These are phyloP conservation scores for Pollachius pollachius DNA, from an alignment of 2,113 vertebrate genomes.

Conservation along the genomic window DNA sequence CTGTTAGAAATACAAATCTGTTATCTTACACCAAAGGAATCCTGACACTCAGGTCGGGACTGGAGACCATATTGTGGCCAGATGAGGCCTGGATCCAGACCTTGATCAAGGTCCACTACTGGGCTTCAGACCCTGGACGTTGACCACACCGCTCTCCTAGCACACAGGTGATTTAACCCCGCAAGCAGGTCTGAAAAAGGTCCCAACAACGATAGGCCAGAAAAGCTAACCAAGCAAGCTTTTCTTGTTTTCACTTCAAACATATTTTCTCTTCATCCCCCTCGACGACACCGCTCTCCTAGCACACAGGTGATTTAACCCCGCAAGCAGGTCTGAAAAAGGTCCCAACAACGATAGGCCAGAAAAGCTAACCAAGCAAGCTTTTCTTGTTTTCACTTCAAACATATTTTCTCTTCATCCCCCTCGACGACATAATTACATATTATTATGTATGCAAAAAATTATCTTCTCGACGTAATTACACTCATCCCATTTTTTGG, in stretches of 20 bases:
- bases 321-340: background rate
- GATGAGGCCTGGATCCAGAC: conserved; percentile 51
- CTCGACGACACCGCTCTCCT: conserved; percentile 4
- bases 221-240: background rate
- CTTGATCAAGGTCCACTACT: conserved; percentile 39
- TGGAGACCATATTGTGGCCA: conserved; percentile 59
- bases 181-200: background rate
- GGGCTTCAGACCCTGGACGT: conserved; percentile 35
- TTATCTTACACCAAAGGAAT: conserved; percentile 25
- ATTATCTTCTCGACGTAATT: too few relatives aligned
- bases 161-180: too few relatives aligned
- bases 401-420: background rate
- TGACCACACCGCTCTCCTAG: conserved; percentile 5
- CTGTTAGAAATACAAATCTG: conserved; percentile 42
- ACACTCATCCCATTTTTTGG: too few relatives aligned
- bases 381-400: background rate
- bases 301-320: too few relatives aligned
- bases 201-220: background rate
- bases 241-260: background rate
- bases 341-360: background rate
- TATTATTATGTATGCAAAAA: too few relatives aligned
- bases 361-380: background rate
- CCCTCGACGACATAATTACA: too few relatives aligned
- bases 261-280: background rate
- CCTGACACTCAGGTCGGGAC: conserved; percentile 32